phyloP scores from a whole-genome alignment of 2,888 invertebrate species.

The Dichetophora obliterata region DNA sequence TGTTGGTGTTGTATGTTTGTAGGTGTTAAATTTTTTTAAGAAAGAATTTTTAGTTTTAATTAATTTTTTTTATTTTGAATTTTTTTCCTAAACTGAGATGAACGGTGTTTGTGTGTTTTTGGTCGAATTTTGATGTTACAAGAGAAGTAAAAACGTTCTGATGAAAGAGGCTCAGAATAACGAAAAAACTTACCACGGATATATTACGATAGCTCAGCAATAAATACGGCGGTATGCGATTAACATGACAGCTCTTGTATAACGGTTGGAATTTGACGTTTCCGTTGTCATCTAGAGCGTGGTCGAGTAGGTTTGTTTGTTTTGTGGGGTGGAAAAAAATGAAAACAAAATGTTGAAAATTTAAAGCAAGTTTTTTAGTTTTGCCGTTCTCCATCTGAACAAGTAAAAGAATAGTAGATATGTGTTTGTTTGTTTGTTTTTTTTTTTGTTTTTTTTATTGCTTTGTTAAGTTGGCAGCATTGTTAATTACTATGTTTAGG shows the following conservation, averaged over 20 bases:
- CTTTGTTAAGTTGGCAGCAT: constrained; percentile 24
- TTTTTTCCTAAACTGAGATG: not conserved
- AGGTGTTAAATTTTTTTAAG: no score
- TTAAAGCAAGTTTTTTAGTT: not conserved
- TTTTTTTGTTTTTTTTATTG: constrained; percentile 41
- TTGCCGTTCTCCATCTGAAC: not conserved
- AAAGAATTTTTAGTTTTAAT: no score
- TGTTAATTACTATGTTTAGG: not conserved
- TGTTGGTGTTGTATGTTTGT: no score
- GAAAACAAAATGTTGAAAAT: constrained; percentile 3
- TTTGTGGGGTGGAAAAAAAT: not conserved
- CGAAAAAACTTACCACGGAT: constrained; percentile 75
- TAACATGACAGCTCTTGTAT: constrained; percentile 80
- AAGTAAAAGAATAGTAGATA: constrained; percentile 42
- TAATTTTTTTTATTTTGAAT: not conserved
- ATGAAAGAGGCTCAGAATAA: not conserved
- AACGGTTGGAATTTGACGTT: constrained; percentile 80
- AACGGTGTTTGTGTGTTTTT: not conserved
- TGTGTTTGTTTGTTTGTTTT: constrained; percentile 43
- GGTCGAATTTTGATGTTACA: constrained; percentile 6
- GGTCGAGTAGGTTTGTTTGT: not conserved
- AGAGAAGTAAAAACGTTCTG: not conserved
- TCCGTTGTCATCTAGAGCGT: constrained; percentile 73
- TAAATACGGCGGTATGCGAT: constrained; percentile 78
- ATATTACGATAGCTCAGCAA: constrained; percentile 82